Evolutionary conservation across 1,140 invertebrate genomes (phyloP).

Genomic region (Drosophila obscura): DNA sequence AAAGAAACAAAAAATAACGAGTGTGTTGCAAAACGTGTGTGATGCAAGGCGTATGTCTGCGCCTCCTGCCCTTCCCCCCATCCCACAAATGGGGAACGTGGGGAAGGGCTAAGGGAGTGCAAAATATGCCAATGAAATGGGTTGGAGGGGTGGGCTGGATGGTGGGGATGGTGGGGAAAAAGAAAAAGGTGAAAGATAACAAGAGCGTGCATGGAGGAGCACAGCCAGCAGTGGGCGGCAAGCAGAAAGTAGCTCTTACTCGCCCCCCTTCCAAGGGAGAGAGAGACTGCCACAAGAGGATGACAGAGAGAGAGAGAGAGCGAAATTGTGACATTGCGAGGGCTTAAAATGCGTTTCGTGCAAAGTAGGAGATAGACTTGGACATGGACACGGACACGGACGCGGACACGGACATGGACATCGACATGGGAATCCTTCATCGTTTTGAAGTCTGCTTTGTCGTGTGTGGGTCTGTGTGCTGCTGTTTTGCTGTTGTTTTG

Average conservation of each 20-base stretch:
- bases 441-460: too few species aligned
- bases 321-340: too few species aligned
- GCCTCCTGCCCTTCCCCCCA: too few species aligned
- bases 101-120: constrained; percentile 11
- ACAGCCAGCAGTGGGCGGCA: neutral
- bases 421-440: too few species aligned
- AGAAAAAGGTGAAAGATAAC: constrained; percentile 30
- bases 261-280: neutral
- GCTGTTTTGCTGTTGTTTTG: constrained; percentile 57
- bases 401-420: too few species aligned
- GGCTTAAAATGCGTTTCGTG: too few species aligned
- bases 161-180: neutral
- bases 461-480: neutral
- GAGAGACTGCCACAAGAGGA: neutral
- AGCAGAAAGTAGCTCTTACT: constrained; percentile 10
- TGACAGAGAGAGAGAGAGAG: too few species aligned
- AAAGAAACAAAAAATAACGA: constrained; percentile 20
- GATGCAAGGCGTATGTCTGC: constrained; percentile 7
- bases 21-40: constrained; percentile 15
- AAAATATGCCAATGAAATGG: constrained; percentile 69
- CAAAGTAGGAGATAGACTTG: too few species aligned
- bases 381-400: too few species aligned
- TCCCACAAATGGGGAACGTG: neutral
- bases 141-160: constrained; percentile 3
- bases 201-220: constrained; percentile 19